Base-by-base conservation (phyloP, 2,888 invertebrate genomes). In the Bembecia ichneumoniformis region DNA sequence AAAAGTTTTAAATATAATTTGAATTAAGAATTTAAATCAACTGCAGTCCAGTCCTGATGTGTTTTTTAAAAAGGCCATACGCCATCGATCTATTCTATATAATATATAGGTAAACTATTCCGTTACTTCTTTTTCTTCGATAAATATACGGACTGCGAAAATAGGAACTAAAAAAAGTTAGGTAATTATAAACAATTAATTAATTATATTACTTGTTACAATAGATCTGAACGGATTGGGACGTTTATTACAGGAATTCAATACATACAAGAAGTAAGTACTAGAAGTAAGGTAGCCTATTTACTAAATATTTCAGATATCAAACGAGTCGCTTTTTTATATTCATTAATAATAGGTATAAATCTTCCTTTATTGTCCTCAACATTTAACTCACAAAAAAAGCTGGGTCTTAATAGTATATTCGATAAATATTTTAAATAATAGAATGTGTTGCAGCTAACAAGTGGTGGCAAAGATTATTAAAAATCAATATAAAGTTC, bases 321-420 rank as follows among this genome's bases (percentile, higher is more conserved):
- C 77, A 69, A 73, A 79, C 76, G 73, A 76, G 71, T 75, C 74
- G 72, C 68, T 71, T 81, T 74, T 78, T 81, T 74, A 78, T 71
- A 78, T 74, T 82, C 68, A 76, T 77, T 78, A 77, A 77, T 82
- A 71, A 74, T 82, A 84, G 71, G 80, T 86, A 84, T 80, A 81
- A 82, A 77, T 84, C 77, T 86, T 82, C 81, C 79, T 82, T 81
- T 87, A 87, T 87, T 87, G 86, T 87, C 86, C 84, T 86, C 74
- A 77, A 80, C 77, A 74, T 82, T 77, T 74, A 81, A 71, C 71
- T 75, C 77, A 71, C 62, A 75, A 77, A 81, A 75, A 71, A 81
- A 81, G 76, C 74, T 70, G 74, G 77, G 73, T 60, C 43, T 5
- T 40, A 47, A 36, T 16, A 34, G 20, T 46, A 17, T 28, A 28